A percentile compares a stretch with the other conserved stretches of the same genome.
Evolutionary conservation across 1,140 invertebrate species (phyloP).

Genomic region (Pseudomyrmex pallidus): DNA sequence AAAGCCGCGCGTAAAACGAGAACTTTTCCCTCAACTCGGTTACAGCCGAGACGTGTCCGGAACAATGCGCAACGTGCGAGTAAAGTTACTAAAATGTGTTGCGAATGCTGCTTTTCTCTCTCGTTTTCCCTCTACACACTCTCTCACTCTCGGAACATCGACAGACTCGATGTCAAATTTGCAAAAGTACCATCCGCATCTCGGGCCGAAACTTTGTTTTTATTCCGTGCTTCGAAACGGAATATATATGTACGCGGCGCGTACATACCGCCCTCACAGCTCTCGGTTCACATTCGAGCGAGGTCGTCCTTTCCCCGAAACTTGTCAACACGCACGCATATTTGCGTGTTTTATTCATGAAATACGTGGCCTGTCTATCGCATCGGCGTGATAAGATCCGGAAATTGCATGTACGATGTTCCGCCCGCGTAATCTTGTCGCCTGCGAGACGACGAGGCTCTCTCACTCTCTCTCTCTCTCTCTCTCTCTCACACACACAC

Average conservation of each 20-base stretch:
- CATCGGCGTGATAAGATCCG: constrained; percentile 66
- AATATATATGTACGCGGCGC: constrained; percentile 20
- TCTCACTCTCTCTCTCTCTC: not conserved
- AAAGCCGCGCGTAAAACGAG: not conserved
- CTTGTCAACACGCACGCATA: constrained; percentile 69
- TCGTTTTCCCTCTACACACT: not conserved
- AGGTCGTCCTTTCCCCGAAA: constrained; percentile 46
- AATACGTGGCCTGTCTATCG: constrained; percentile 73
- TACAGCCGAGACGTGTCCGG: not conserved
- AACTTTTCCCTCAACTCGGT: constrained; percentile 42
- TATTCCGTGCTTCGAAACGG: constrained; percentile 33
- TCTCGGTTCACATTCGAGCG: constrained; percentile 23
- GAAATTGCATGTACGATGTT: constrained; percentile 61
- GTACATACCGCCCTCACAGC: constrained; percentile 24
- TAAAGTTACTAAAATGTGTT: constrained; percentile 38
- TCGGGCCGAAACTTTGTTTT: constrained; percentile 52
- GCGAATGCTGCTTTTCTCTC: not conserved
- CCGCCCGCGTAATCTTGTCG: constrained; percentile 54
- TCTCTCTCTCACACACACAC: no score
- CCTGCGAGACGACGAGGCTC: constrained; percentile 30
- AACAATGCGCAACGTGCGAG: constrained; percentile 31
- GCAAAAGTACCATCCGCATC: constrained; percentile 40
- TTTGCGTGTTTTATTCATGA: constrained; percentile 78
- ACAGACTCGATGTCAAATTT: constrained; percentile 52
- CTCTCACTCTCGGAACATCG: constrained; percentile 20